phyloP scores from a whole-genome alignment of 30 jellyfish, hydroid and myxozoan species.

The Nemopilema nomurai region DNA sequence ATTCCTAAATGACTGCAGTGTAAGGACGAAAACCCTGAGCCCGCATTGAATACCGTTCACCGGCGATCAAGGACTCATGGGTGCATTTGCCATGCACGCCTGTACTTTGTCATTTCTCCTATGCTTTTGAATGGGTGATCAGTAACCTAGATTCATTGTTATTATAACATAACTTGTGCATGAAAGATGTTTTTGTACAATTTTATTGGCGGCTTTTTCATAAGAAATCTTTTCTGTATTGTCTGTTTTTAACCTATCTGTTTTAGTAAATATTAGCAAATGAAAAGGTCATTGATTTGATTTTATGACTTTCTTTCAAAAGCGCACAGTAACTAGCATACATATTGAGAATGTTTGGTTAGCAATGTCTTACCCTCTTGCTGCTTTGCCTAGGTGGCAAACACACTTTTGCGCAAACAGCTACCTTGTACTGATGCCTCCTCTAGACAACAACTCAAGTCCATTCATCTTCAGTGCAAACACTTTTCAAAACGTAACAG shows the following conservation, averaged over 20 bases:
- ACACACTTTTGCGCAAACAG: background rate
- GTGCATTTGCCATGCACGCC: background rate
- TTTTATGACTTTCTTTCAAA: constrained; percentile 10
- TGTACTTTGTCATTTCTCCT: background rate
- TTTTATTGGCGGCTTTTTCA: constrained; percentile 54
- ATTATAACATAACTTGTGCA: constrained; percentile 23
- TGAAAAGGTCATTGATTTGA: constrained; percentile 54
- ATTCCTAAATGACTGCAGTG: constrained; percentile 20
- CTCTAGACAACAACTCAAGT: background rate
- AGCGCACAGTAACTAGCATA: constrained; percentile 19
- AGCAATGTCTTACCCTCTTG: background rate
- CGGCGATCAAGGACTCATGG: background rate
- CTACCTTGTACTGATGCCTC: background rate
- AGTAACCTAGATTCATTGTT: constrained; percentile 7
- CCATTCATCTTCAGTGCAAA: background rate
- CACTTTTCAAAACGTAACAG: background rate
- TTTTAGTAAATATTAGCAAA: constrained; percentile 57
- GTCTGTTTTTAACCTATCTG: constrained; percentile 73
- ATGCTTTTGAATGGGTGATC: background rate
- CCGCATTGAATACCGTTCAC: constrained; percentile 10
- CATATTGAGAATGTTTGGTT: constrained; percentile 26
- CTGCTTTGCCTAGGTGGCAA: background rate
- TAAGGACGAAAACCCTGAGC: background rate
- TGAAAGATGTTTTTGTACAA: constrained; percentile 40
- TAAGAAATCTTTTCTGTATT: constrained; percentile 29